A percentile compares a stretch with the other conserved stretches of the same genome.
phyloP scores from a whole-genome alignment of 2,797 vertebrate genomes.

The Sphenodon punctatus region DNA sequence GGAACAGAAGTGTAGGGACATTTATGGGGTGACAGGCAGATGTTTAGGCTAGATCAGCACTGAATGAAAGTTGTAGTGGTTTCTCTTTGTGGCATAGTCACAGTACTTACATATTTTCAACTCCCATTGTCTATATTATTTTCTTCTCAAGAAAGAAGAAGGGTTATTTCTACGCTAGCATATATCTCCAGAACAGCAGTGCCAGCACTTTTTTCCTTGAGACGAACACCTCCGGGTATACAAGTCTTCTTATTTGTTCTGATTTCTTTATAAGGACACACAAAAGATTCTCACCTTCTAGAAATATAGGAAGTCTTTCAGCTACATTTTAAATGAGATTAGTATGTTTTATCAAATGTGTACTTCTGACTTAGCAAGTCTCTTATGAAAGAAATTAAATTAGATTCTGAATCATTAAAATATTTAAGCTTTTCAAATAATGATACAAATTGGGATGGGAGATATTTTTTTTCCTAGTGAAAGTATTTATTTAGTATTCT shows the following conservation, averaged over 20 bases:
- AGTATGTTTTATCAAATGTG: not conserved
- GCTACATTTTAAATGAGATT: not conserved
- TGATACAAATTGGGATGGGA: not conserved
- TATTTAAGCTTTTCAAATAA: not conserved
- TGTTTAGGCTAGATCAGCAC: slow-evolving; percentile 57
- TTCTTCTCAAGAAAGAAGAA: not conserved
- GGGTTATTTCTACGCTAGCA: not conserved
- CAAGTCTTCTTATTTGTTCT: too few species aligned
- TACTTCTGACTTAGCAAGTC: not conserved
- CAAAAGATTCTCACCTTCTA: not conserved
- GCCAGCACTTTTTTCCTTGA: not conserved
- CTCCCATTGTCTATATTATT: not conserved
- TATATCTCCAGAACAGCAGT: not conserved
- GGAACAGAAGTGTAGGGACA: slow-evolving; percentile 60
- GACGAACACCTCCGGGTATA: too few species aligned
- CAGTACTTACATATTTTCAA: slow-evolving; percentile 24
- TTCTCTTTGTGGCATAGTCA: slow-evolving; percentile 34
- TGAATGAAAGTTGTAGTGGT: slow-evolving; percentile 51
- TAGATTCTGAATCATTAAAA: not conserved
- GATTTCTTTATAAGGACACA: too few species aligned
- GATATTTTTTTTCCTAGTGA: not conserved
- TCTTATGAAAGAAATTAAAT: not conserved
- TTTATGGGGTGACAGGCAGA: slow-evolving; percentile 75
- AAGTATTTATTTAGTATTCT: not conserved
- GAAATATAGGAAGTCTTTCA: not conserved